Base-by-base conservation (phyloP, 2,113 vertebrate genomes). In the Corythaeola cristata region DNA sequence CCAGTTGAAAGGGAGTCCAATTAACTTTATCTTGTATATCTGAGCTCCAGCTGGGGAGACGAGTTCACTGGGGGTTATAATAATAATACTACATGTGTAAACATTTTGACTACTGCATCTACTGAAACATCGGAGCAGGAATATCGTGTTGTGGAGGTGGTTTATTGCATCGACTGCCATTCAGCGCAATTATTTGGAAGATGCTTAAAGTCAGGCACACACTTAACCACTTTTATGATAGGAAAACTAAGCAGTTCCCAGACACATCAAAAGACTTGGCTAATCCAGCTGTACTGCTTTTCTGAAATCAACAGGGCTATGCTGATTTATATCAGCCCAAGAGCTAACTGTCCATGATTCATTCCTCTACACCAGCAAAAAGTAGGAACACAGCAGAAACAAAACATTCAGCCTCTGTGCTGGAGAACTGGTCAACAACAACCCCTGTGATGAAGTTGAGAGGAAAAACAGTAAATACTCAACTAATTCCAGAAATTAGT, bases 1-100 rank as follows among this genome's bases (percentile, higher is more conserved):
- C 96, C 89, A 56, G 82, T 37, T 91, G 83, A 96, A 97, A 97
- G 85, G 85, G 62, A 85, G 63, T 44, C 76, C 82, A 97, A 96
- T 96, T 94, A 95, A 80, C 73, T 95, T 97, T 94, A 97, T 96
- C 96, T 94, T 96, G 90, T 95, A 93, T 81, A 97, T 94, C 93
- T 67, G 90, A 93, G 87, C 73, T 95, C 96, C 95, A 95, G 87
- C 92, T 89, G 87, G 62, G 96, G 55, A 94, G 75, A 96, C 23
- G 5, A 95, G 93, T 96, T 97, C 94, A 95, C 92, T 75, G 66
- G 69, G 88, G 78, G 90, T 87, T 96, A 90, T 52, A 78, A 96
- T 89, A 96, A 96, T 77, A 97, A 81, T 47, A 93, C 86, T 1
- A 21, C 79, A 72, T 28, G 30, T 72, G 72, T 74, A 91, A 95